Evolutionary conservation across 2,113 vertebrate species (phyloP), one percentile per base, ranked within the genome.

Genomic region (Okapia johnstoni): DNA sequence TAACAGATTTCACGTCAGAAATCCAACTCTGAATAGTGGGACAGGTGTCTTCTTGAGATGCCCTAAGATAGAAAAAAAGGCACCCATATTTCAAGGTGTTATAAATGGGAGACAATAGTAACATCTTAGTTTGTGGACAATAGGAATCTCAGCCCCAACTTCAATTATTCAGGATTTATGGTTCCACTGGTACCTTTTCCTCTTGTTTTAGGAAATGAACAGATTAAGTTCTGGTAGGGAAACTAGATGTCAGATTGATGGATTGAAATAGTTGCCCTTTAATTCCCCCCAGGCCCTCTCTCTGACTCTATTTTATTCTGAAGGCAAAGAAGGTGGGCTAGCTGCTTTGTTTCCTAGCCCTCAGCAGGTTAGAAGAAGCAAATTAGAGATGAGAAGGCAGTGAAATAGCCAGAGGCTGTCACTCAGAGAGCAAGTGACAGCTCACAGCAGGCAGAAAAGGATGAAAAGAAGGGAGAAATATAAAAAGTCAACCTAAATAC

Each of bases 401-500:
- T 46, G 94, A 95, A 92, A 97, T 81, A 95, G 93, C 93, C 85
- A 92, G 88, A 70, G 81, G 94, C 76, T 1, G 0, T 94, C 90
- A 88, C 66, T 96, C 90, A 90, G 66, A 90, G 30, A 66, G 87
- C 96, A 87, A 97, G 94, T 70, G 90, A 92, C 90, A 96, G 92
- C 81, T 94, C 96, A 85, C 94, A 97, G 95, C 88, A 7, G 96
- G 97, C 73, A 85, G 57, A 36, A 91, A 73, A 73, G 84, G 90
- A 95, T 90, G 57, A 93, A 97, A 93, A 0, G 12, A 77, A 83
- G 80, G 80, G 77, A 96, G 79, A 96, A 97, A 95, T 58, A 66
- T 21, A 92, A 93, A 98, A 97, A 93, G 90, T 63, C 95, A 97
- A 92, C 87, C 61, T 87, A 92, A 96, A 96, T 92, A 96, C 79